phyloP scores from a whole-genome alignment of 2,113 vertebrate species.

The Cavia porcellus region DNA sequence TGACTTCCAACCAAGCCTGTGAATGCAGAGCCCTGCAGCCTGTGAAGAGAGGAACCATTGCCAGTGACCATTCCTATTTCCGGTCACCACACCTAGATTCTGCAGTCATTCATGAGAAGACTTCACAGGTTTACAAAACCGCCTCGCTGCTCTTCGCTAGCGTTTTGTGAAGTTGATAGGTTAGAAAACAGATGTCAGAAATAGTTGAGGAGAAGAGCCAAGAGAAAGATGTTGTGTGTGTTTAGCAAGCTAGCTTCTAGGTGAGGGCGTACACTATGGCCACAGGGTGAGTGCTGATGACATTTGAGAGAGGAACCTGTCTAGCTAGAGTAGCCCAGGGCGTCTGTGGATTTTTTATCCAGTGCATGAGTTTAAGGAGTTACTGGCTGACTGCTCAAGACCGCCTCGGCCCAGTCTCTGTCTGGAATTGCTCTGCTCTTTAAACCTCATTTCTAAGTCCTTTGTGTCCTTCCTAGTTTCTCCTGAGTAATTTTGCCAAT shows the following conservation, averaged over 20 bases:
- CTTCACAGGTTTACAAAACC: slow-evolving; percentile 6
- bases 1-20: slow-evolving; percentile 67
- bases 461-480: neutral
- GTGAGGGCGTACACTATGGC: neutral
- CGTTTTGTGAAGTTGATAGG: slow-evolving; percentile 22
- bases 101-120: slow-evolving; percentile 9
- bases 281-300: neutral
- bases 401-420: neutral
- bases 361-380: neutral
- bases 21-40: neutral
- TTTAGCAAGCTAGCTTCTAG: neutral
- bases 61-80: neutral
- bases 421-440: neutral
- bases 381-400: neutral
- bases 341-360: neutral
- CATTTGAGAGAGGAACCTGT: neutral
- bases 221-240: neutral
- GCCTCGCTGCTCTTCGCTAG: neutral
- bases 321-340: neutral
- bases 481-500: fast-evolving
- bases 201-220: neutral
- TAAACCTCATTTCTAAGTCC: neutral
- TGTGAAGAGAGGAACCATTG: neutral
- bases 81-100: neutral
- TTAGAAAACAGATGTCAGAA: slow-evolving; percentile 18